phyloP scores from a whole-genome alignment of 2,888 invertebrate species.

The Catocala sponsa region DNA sequence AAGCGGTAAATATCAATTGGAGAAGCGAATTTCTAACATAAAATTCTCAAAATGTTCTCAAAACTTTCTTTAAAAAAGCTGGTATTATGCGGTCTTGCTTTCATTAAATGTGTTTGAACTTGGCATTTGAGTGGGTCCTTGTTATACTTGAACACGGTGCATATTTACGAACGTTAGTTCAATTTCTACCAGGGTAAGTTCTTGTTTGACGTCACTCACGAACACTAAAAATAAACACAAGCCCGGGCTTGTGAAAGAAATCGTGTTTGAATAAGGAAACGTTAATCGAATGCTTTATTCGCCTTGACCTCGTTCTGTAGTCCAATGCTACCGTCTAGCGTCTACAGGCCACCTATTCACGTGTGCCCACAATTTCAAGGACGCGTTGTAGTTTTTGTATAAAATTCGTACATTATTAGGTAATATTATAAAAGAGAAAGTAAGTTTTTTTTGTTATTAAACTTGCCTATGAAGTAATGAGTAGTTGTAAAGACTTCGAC shows the following conservation, averaged over 20 bases:
- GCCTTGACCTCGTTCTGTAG: constrained; percentile 55
- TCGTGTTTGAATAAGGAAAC: constrained; percentile 55
- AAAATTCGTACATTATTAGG: constrained; percentile 7
- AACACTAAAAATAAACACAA: constrained; percentile 50
- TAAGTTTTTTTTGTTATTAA: neutral
- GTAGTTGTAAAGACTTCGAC: too few relatives aligned
- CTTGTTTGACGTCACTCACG: constrained; percentile 40
- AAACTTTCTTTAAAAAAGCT: too few relatives aligned
- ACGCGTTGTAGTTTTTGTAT: constrained; percentile 34
- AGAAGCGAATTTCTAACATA: too few relatives aligned
- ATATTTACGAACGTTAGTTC: constrained; percentile 3
- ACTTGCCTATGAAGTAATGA: neutral
- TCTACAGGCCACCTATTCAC: constrained; percentile 45
- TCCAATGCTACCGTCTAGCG: constrained; percentile 55
- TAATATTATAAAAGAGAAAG: neutral
- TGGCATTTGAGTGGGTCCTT: neutral
- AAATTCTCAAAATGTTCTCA: too few relatives aligned
- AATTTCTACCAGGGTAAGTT: constrained; percentile 8
- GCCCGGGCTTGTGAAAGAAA: constrained; percentile 48
- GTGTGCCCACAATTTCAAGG: constrained; percentile 54
- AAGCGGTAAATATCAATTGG: too few relatives aligned
- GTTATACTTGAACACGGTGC: neutral
- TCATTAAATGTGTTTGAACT: too few relatives aligned
- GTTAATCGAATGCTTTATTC: constrained; percentile 56
- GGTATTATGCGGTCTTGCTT: too few relatives aligned